These are phyloP conservation scores for Mus spicilegus DNA, from an alignment of 2,113 vertebrate species.

Conservation along the genomic window DNA sequence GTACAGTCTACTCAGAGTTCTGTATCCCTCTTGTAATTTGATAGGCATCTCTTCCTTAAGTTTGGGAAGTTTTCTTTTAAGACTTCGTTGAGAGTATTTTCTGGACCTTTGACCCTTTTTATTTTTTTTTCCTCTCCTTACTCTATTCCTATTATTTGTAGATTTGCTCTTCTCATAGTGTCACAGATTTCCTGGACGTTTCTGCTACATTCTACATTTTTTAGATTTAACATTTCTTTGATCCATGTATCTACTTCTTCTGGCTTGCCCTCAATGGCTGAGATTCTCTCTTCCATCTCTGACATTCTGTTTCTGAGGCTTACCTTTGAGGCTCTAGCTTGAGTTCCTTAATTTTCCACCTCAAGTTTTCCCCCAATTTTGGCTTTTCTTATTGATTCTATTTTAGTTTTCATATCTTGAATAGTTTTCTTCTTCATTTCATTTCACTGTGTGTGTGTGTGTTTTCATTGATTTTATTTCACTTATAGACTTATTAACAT, in stretches of 20 bases:
- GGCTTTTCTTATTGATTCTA: too few relatives aligned
- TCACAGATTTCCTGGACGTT: background rate
- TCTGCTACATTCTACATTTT: background rate
- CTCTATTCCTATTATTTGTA: background rate
- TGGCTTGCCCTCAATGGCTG: background rate
- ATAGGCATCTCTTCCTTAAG: background rate
- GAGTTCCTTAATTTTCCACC: background rate
- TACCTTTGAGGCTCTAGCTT: background rate
- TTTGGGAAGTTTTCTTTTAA: background rate
- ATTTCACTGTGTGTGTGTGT: background rate
- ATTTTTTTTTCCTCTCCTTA: background rate
- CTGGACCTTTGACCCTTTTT: background rate
- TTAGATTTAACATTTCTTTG: background rate
- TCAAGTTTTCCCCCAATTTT: background rate
- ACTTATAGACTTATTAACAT: background rate
- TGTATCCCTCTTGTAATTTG: background rate
- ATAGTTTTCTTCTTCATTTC: background rate
- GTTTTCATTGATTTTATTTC: background rate
- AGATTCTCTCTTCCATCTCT: background rate
- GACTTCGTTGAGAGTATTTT: background rate
- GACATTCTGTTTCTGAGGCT: background rate
- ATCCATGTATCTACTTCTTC: background rate
- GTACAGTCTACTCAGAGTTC: background rate
- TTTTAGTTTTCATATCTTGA: background rate
- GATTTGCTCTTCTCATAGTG: background rate